Evolutionary conservation across 2,888 invertebrate genomes (phyloP), one percentile per base, ranked within the genome.

Genomic region (Brachyptera putata): DNA sequence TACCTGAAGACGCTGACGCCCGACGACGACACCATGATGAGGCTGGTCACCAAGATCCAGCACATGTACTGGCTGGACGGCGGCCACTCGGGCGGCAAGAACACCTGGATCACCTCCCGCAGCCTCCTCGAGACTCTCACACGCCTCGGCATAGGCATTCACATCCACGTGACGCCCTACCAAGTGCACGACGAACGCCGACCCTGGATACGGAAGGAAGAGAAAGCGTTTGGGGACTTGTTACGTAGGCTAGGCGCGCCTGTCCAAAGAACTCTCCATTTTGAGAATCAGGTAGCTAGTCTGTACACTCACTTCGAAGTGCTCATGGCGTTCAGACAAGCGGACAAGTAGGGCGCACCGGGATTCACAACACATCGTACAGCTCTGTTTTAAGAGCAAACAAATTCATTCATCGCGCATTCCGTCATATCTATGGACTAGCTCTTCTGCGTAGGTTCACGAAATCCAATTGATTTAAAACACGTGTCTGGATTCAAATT

Each of bases 21-120:
- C 1, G 80, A 82, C 37, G 84, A 86, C 68, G 76, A 77, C 63
- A 80, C 82, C 53, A 80, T 83, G 76, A 80, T 80, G 72, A 79
- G 70, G 63, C 78, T 89, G 65, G 80, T 88, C n/a, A 78, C 79
- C 14, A 80, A 81, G 60, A 84, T 95, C 56, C 79, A 80, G 66
- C 81, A 83, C 65, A 88, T 95, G 84, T 91, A 86, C 75, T 95
- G 93, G 93, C 74, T 95, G 69, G 94, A 95, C 75, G 92, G 93
- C 1, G 94, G 94, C 0, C 94, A 95, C 76, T 85, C 87, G n/a
- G 95, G 94, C 14, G 84, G 85, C 0, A 86, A 86, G 72, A 87
- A 91, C 74, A 91, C 92, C 21, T 95, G 94, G 91, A 85, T 94
- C 67, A 91, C 90, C 0, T 83, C 90, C 1, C 77, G 84, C 65